phyloP scores from a whole-genome alignment of 1,140 invertebrate genomes.

The Pomacea maculata region DNA sequence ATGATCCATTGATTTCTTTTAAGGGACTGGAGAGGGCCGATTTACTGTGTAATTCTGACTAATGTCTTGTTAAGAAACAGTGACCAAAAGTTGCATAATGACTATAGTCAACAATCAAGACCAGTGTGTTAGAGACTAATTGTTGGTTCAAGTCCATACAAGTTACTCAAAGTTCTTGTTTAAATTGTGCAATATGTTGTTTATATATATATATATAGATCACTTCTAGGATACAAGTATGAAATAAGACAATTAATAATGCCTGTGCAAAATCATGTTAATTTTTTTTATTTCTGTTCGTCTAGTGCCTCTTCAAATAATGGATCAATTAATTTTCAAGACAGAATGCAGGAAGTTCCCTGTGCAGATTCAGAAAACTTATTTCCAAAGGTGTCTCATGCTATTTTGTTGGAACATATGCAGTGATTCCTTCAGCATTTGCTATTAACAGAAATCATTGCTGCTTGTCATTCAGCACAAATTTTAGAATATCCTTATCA shows the following conservation, averaged over 20 bases:
- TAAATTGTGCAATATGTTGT: not conserved
- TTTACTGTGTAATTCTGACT: not conserved
- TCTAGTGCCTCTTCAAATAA: not conserved
- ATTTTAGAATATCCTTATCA: too few relatives aligned
- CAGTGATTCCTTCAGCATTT: not conserved
- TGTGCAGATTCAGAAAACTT: not conserved
- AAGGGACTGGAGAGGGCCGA: not conserved
- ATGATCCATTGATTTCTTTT: not conserved
- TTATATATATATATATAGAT: not conserved
- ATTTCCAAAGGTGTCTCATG: not conserved
- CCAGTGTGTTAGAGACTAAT: not conserved
- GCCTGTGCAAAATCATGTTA: too few relatives aligned
- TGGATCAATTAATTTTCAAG: not conserved
- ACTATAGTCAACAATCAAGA: not conserved
- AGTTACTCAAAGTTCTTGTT: not conserved
- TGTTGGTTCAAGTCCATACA: not conserved
- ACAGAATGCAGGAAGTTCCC: not conserved
- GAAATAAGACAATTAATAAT: not conserved
- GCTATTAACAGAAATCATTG: not conserved
- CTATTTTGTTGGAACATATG: not conserved
- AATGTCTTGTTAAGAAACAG: not conserved
- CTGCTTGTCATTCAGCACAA: too few relatives aligned
- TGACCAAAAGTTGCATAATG: too few relatives aligned
- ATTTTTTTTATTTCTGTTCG: not conserved
- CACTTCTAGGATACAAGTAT: not conserved